Percentiles rank a stretch among this genome's conserved stretches.
Evolutionary conservation across 2,888 invertebrate species (phyloP).

Genomic region (Himalopsyche anomala): DNA sequence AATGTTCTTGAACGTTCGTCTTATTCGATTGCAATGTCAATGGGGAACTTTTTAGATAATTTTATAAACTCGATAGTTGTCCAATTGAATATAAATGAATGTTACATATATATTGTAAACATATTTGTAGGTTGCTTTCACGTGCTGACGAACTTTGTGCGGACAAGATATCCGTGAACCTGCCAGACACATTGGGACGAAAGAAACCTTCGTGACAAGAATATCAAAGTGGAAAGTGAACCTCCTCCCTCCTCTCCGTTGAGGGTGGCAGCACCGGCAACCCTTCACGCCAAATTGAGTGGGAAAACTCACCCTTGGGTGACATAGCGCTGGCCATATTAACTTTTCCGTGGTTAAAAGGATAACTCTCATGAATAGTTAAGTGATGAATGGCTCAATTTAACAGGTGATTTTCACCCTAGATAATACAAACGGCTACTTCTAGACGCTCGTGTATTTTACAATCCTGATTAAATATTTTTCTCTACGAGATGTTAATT

Average conservation of each 20-base stretch:
- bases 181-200: conserved; percentile 43
- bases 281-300: conserved; percentile 42
- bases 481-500: not conserved
- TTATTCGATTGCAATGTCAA: too few species aligned
- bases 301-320: conserved; percentile 40
- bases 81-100: too few species aligned
- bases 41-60: too few species aligned
- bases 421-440: conserved; percentile 23
- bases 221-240: conserved; percentile 36
- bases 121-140: too few species aligned
- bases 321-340: conserved; percentile 42
- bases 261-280: not conserved
- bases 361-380: conserved; percentile 42
- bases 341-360: conserved; percentile 42
- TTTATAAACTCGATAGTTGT: too few species aligned
- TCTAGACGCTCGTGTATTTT: conserved; percentile 10
- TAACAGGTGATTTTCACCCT: conserved; percentile 28
- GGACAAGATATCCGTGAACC: conserved; percentile 21
- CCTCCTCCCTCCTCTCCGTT: not conserved
- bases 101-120: too few species aligned
- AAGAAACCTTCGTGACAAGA: conserved; percentile 42
- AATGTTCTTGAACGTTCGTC: too few species aligned
- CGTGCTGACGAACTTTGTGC: not conserved
- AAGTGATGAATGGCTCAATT: conserved; percentile 38
- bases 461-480: not conserved